Conservation (phyloP, 1,140 invertebrate genomes). For the Pseudachorutes palmiensis region DNA sequence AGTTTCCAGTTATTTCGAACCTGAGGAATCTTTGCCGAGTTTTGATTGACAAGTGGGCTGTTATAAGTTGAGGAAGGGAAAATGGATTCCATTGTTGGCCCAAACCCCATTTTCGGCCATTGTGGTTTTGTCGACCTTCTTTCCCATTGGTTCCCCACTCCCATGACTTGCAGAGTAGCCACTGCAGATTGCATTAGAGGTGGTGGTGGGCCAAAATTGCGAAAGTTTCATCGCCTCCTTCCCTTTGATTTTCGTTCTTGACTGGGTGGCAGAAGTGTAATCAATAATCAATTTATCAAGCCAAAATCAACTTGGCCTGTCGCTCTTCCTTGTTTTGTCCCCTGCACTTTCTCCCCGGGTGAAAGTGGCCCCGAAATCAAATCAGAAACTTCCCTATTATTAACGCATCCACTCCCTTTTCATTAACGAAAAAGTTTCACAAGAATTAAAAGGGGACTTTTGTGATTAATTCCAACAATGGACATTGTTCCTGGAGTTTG, state of each 20-base stretch:
- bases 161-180: not conserved
- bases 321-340: not conserved
- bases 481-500: too few relatives aligned
- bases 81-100: not conserved
- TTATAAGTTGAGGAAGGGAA: not conserved
- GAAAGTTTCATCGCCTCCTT: not conserved
- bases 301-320: not conserved
- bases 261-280: not conserved
- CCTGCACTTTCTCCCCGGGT: not conserved
- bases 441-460: too few relatives aligned
- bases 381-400: too few relatives aligned
- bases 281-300: slow-evolving; percentile 1
- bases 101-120: too few relatives aligned
- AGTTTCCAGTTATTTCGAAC: not conserved
- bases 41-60: not conserved
- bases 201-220: too few relatives aligned
- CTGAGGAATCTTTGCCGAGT: not conserved
- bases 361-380: too few relatives aligned
- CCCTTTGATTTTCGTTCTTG: not conserved
- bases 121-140: not conserved
- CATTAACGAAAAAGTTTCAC: too few relatives aligned
- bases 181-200: too few relatives aligned
- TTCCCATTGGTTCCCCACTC: not conserved
- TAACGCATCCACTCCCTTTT: too few relatives aligned
- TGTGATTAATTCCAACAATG: too few relatives aligned